Evolutionary conservation across 2,888 invertebrate genomes (phyloP), one percentile per base, ranked within the genome.

Genomic region (Cynaeus angustus): DNA sequence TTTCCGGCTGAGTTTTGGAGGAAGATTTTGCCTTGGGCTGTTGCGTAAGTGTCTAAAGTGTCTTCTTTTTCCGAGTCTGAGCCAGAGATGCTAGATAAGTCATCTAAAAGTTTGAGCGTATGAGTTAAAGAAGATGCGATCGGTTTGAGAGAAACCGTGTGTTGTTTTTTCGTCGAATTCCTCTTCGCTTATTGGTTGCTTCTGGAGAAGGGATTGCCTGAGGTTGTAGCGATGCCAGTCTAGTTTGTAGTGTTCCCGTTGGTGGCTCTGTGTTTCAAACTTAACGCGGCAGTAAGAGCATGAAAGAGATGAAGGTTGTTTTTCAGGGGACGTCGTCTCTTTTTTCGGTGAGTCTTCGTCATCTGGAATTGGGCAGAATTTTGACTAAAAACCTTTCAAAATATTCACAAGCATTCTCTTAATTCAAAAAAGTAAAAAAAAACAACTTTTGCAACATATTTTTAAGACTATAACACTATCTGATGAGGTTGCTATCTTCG

Each of bases 151-250:
- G 62, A 61, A 71, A 78, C 78, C 77, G 59, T 82, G 82, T 80
- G 86, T 87, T 26, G 86, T 86, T 72, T 87, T 83, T 30, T 85
- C 83, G 64, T 84, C 83, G 84, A 92, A 92, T 71, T 86, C 84
- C 48, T 89, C 88, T 79, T 91, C 90, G 6, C 85, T 85, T 14
- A 92, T 82, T 1, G 87, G 82, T 48, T 84, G 81, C 58, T 86
- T 84, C 6, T 90, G 91, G 74, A 88, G 88, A 8, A 94, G 82
- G 72, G 90, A 91, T 73, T 91, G 89, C 78, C 93, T 94, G 38
- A 95, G 85, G 84, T 95, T 95, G 79, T 93, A 93, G 1, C 93
- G 88, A 82, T 95, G 95, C 94, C 94, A 95, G 81, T 95, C 95
- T 37, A 93, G 86, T 80, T 92, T 93, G 80, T 92, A 95, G 82